Evolutionary conservation across 2,113 vertebrate genomes (phyloP).

Genomic region (Rutilus rutilus): DNA sequence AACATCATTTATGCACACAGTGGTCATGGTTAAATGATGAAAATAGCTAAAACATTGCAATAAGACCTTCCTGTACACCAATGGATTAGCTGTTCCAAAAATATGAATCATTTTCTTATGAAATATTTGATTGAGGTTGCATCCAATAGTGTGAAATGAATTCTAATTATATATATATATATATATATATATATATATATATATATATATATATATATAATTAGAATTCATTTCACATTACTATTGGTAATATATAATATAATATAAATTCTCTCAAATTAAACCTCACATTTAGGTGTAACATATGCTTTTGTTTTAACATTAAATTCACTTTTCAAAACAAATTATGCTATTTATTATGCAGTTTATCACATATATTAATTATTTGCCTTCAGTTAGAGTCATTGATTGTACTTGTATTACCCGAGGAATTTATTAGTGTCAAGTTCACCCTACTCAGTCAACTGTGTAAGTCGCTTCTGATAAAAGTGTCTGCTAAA

Average conservation of each 20-base stretch:
- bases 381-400: not conserved
- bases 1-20: not conserved
- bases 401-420: not conserved
- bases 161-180: too few species aligned
- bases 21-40: not conserved
- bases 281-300: too few species aligned
- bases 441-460: not conserved
- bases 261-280: too few species aligned
- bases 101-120: too few species aligned
- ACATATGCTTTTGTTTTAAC: too few species aligned
- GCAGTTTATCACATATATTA: not conserved
- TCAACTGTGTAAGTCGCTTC: constrained; percentile 37
- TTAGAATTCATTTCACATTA: too few species aligned
- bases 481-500: too few species aligned
- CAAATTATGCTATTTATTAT: not conserved
- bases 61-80: not conserved
- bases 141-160: not conserved
- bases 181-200: too few species aligned
- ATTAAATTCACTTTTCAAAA: not conserved
- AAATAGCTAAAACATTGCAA: not conserved
- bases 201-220: too few species aligned
- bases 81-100: not conserved
- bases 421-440: not conserved
- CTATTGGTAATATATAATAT: too few species aligned
- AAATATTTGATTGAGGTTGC: not conserved